phyloP scores from a whole-genome alignment of 2,113 vertebrate species.

The Pedionomus torquatus region DNA sequence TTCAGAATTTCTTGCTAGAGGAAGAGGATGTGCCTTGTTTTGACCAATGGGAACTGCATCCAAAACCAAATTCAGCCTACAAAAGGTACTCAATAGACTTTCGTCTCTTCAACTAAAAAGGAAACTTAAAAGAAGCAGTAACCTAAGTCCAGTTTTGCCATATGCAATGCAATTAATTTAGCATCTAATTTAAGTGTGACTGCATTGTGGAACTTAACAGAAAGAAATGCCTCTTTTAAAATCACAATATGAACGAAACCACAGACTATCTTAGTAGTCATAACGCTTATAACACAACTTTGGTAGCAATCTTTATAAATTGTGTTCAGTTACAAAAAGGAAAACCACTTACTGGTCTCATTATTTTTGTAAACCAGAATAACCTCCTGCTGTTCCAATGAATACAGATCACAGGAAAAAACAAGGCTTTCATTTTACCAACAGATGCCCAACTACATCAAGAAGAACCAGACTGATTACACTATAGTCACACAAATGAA shows the following conservation, averaged over 20 bases:
- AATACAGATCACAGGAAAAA: not conserved
- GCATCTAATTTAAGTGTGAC: not conserved
- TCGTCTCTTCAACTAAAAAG: not conserved
- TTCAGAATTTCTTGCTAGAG: not conserved
- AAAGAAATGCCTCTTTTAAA: not conserved
- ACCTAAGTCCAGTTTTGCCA: not conserved
- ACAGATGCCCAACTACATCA: not conserved
- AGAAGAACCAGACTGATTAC: not conserved
- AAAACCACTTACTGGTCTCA: not conserved
- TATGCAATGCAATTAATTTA: not conserved
- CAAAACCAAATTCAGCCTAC: not conserved
- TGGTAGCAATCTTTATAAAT: not conserved
- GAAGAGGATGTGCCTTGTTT: not conserved
- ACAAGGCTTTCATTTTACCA: not conserved
- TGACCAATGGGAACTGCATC: not conserved
- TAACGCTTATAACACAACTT: not conserved
- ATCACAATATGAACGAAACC: not conserved
- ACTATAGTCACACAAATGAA: not conserved
- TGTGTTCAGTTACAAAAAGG: conserved; percentile 3
- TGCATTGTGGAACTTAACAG: not conserved
- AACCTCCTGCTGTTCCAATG: not conserved
- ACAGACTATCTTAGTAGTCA: not conserved
- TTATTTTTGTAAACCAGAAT: not conserved
- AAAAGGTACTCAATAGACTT: not conserved
- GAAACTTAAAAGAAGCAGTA: not conserved